Evolutionary conservation across 2,797 vertebrate genomes (phyloP), one percentile per base, ranked within the genome.

Genomic region (Schizopygopsis malacanthus): DNA sequence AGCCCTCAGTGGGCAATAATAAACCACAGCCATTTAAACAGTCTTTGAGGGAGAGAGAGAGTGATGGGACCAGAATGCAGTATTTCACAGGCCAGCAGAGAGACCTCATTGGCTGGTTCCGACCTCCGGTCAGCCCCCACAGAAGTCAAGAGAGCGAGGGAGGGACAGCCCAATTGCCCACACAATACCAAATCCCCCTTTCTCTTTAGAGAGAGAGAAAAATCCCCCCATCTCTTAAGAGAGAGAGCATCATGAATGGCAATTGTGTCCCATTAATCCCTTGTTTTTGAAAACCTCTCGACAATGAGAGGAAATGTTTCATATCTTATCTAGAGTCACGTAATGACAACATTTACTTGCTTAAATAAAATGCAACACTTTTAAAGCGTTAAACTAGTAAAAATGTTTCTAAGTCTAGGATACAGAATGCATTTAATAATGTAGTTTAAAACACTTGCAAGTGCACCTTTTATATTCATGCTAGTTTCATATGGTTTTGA

Each of bases 11-110:
- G 96, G 97, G 95, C 97, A 98, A 98, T 98, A 98, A 99, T 98
- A 99, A 97, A 98, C 98, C 97, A 97, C 97, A 88, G 97, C 96
- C 96, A 98, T 98, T 99, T 98, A 98, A 99, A 98, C 97, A 94
- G 95, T 96, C 97, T 98, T 97, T 98, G 96, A 93, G 93, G 92
- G 95, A 96, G 95, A 18, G 65, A 92, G 90, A 94, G 94, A 94
- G 94, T 87, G 86, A 96, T 95, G 95, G 94, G 95, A 93, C 95
- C 94, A 96, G 97, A 97, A 97, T 96, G 94, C 96, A 94, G 96
- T 97, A 95, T 97, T 98, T 96, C 97, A 94, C 94, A 95, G 94
- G 93, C 89, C 71, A 41, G 71, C 90, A 90, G 94, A 93, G 95
- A 93, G 93, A 93, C 47, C 95, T 95, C 94, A 95, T 95, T 94